phyloP scores from a whole-genome alignment of 2,888 invertebrate species.

The Rhorus exstirpatorius region DNA sequence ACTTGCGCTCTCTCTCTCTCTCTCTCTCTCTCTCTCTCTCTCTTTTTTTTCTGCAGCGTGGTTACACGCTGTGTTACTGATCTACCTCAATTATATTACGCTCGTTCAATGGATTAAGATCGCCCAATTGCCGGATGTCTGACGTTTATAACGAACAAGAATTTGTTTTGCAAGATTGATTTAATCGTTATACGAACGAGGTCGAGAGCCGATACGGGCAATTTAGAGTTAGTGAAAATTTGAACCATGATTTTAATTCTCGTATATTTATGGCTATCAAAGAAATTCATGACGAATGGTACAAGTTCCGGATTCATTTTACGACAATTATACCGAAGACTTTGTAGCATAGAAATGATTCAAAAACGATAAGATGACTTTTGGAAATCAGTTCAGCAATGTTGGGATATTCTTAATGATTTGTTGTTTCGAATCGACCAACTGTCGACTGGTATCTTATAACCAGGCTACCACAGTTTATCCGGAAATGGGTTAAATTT shows the following conservation, averaged over 20 bases:
- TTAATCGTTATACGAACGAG: not conserved
- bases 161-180: not conserved
- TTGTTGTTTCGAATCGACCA: no score
- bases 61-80: slow-evolving; percentile 69
- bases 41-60: not conserved
- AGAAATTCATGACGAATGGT: no score
- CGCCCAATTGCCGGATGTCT: slow-evolving; percentile 48
- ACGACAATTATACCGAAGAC: no score
- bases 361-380: no score
- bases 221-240: not conserved
- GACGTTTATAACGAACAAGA: slow-evolving; percentile 10
- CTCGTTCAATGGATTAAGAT: slow-evolving; percentile 43
- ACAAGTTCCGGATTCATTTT: no score
- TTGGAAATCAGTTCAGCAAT: no score
- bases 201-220: not conserved
- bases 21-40: slow-evolving; percentile 13
- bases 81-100: slow-evolving; percentile 68
- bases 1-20: not conserved
- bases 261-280: not conserved
- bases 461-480: no score
- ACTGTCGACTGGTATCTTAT: no score
- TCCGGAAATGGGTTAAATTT: no score
- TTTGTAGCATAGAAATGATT: no score
- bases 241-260: not conserved
- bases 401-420: no score